A percentile compares a stretch with the other conserved stretches of the same genome.
phyloP scores from a whole-genome alignment of 2,797 vertebrate species.

The Tapirus indicus region DNA sequence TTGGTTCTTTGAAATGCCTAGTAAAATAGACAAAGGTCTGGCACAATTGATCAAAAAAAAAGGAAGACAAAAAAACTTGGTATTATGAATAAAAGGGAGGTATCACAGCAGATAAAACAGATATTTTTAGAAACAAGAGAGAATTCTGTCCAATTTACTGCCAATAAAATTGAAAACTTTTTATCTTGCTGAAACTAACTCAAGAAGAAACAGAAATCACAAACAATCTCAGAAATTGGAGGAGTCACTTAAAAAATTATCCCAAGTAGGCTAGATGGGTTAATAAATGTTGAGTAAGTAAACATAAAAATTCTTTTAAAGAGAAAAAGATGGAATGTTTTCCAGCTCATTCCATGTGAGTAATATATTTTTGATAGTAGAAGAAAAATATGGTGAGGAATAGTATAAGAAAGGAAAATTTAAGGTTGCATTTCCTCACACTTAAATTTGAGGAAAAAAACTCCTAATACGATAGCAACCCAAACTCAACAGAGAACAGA shows the following conservation, averaged over 20 bases:
- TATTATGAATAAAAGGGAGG: neutral
- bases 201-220: neutral
- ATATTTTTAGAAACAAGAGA: neutral
- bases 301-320: neutral
- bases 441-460: neutral
- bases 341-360: neutral
- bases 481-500: neutral
- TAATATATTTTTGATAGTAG: neutral
- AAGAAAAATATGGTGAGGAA: too few species aligned
- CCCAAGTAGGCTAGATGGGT: neutral
- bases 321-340: neutral
- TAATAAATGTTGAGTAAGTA: neutral
- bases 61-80: accelerated
- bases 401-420: neutral
- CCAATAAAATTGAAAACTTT: neutral
- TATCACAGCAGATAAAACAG: neutral
- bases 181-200: neutral
- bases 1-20: neutral
- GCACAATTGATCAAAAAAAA: neutral
- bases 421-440: neutral
- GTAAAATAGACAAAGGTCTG: neutral
- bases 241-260: neutral
- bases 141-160: neutral
- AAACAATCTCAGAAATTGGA: neutral
- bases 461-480: neutral